These are phyloP conservation scores for Champsocephalus gunnari DNA, from an alignment of 2,797 vertebrate species.

Conservation along the genomic window DNA sequence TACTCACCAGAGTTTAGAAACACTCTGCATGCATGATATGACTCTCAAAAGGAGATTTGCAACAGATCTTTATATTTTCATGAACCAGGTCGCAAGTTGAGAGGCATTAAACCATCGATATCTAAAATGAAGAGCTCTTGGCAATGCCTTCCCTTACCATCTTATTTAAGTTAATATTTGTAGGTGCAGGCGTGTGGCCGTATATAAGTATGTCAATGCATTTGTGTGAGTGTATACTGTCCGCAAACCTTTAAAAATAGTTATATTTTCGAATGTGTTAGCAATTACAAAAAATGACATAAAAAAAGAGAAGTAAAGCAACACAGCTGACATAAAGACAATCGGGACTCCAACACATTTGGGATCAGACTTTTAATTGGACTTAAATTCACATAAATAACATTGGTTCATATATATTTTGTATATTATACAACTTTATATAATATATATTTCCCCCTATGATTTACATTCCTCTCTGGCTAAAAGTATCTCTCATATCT, in stretches of 20 bases:
- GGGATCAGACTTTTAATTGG: slow-evolving; percentile 87
- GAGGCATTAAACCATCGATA: background rate
- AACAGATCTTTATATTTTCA: background rate
- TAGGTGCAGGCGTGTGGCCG: background rate
- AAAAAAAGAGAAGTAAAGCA: background rate
- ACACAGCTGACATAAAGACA: slow-evolving; percentile 42
- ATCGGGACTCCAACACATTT: slow-evolving; percentile 59
- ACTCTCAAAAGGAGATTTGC: background rate
- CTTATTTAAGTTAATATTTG: background rate
- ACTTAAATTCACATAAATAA: slow-evolving; percentile 91
- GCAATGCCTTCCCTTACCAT: background rate
- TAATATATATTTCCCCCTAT: slow-evolving; percentile 88
- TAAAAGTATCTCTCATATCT: slow-evolving; percentile 77
- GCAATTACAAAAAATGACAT: background rate
- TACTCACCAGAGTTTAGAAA: slow-evolving; percentile 12
- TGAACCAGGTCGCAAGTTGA: background rate
- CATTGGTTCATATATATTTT: slow-evolving; percentile 88
- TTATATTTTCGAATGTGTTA: background rate
- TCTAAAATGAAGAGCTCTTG: background rate
- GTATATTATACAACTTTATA: slow-evolving; percentile 88
- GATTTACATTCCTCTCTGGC: slow-evolving; percentile 85
- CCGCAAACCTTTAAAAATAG: background rate
- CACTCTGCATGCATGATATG: background rate
- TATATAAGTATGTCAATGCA: background rate
- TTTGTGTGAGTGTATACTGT: background rate